phyloP scores from a whole-genome alignment of 1,140 invertebrate species.

The Grapholita molesta region DNA sequence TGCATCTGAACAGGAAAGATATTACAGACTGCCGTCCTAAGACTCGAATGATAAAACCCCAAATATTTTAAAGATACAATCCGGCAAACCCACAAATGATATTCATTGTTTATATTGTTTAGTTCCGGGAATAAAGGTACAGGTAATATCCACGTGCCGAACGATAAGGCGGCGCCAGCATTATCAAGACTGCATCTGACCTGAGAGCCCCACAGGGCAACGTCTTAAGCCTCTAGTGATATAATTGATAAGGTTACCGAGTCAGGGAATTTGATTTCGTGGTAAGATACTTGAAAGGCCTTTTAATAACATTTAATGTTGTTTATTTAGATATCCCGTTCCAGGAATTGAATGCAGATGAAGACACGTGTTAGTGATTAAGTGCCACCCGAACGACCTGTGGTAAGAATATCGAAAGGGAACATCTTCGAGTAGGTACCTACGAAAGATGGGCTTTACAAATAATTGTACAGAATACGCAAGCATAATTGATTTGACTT shows the following conservation, averaged over 20 bases:
- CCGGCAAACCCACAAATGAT: not conserved
- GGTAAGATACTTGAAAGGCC: constrained; percentile 15
- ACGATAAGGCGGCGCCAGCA: constrained; percentile 62
- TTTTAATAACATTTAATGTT: constrained; percentile 48
- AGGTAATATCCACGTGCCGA: constrained; percentile 52
- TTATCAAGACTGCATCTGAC: not conserved
- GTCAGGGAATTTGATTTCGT: not conserved
- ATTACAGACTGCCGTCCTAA: not conserved
- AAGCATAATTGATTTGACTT: not conserved
- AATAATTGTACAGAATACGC: no score
- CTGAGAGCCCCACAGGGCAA: not conserved
- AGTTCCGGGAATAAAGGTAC: constrained; percentile 51
- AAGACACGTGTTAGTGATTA: not conserved
- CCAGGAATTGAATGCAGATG: not conserved
- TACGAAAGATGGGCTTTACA: no score
- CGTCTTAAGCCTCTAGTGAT: not conserved
- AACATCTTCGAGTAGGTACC: not conserved
- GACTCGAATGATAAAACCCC: not conserved
- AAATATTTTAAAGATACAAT: not conserved
- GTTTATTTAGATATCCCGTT: constrained; percentile 31
- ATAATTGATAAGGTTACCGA: not conserved
- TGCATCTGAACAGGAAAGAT: not conserved
- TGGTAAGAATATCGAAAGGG: not conserved
- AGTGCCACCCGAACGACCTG: not conserved
- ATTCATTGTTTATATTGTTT: constrained; percentile 27